Percentiles rank a stretch among this genome's conserved stretches.
Evolutionary conservation across 2,797 vertebrate genomes (phyloP).

Genomic region (Muraenolepis orangiensis): DNA sequence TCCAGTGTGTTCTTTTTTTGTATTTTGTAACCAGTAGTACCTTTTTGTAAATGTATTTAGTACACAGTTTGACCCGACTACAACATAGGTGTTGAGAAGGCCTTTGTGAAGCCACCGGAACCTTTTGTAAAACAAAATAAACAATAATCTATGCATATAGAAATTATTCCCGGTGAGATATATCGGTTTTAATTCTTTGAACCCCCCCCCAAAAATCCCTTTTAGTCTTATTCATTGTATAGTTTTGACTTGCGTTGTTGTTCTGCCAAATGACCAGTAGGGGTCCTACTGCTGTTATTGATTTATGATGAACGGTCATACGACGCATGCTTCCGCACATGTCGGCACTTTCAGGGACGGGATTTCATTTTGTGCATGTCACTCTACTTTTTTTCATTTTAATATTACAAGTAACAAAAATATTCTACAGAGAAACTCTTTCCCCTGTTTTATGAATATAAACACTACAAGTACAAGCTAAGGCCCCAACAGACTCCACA

Average conservation of each 20-base stretch:
- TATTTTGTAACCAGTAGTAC: conserved; percentile 35
- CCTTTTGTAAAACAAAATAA: conserved; percentile 25
- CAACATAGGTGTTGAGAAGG: conserved; percentile 21
- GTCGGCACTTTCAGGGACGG: conserved; percentile 45
- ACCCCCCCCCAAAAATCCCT: neutral
- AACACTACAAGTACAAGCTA: too few relatives aligned
- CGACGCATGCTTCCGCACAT: conserved; percentile 63
- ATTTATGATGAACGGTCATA: conserved; percentile 27
- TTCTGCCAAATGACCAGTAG: neutral
- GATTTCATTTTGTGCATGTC: too few relatives aligned
- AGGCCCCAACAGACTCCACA: too few relatives aligned
- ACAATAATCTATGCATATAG: conserved; percentile 77
- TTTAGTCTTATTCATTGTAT: neutral
- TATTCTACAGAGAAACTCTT: too few relatives aligned
- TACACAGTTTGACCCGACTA: conserved; percentile 13
- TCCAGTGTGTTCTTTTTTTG: conserved; percentile 21
- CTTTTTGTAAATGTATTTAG: conserved; percentile 1
- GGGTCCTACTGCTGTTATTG: conserved; percentile 32
- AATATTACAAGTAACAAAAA: too few relatives aligned
- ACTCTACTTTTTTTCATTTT: too few relatives aligned
- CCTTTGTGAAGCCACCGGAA: conserved; percentile 52
- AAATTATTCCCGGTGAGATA: conserved; percentile 31
- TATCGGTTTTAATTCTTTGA: neutral
- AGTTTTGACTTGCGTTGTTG: neutral
- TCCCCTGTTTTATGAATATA: too few relatives aligned